Percentiles rank a stretch among this genome's conserved stretches.
These are phyloP conservation scores for Misgurnus mizolepis DNA, from an alignment of 2,113 vertebrate genomes.

Conservation along the genomic window DNA sequence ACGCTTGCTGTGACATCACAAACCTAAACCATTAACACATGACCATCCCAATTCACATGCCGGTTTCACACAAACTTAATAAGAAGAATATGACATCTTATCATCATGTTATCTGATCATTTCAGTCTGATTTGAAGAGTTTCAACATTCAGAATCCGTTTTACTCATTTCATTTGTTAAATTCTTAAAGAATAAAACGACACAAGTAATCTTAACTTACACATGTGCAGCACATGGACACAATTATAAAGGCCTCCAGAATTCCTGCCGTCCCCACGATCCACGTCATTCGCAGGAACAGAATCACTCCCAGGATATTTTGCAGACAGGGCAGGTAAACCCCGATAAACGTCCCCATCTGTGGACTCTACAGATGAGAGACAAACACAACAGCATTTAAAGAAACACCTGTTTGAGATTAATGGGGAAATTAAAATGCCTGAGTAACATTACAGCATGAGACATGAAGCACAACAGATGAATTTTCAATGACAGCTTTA, in stretches of 20 bases:
- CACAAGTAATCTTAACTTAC: conserved; percentile 73
- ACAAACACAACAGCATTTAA: neutral
- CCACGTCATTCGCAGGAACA: conserved; percentile 94
- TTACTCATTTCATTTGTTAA: neutral
- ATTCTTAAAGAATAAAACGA: neutral
- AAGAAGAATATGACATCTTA: no score
- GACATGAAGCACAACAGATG: no score
- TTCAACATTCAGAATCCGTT: no score
- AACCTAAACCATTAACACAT: neutral
- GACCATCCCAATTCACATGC: no score
- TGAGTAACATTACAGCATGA: no score
- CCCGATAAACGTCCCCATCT: conserved; percentile 96
- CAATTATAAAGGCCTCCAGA: conserved; percentile 88
- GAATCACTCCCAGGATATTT: conserved; percentile 96
- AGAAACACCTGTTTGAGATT: neutral
- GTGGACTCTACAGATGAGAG: conserved; percentile 75
- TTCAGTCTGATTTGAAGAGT: no score
- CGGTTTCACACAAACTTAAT: neutral
- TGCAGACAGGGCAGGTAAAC: conserved; percentile 97
- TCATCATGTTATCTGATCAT: no score
- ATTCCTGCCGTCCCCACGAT: conserved; percentile 94
- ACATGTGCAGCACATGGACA: conserved; percentile 89
- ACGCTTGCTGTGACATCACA: no score
- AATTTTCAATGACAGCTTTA: no score
- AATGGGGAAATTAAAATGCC: no score